Percentiles rank a stretch among this genome's conserved stretches.
Conservation (phyloP, 2,888 invertebrate genomes). For the Rhodophaea formosa region DNA sequence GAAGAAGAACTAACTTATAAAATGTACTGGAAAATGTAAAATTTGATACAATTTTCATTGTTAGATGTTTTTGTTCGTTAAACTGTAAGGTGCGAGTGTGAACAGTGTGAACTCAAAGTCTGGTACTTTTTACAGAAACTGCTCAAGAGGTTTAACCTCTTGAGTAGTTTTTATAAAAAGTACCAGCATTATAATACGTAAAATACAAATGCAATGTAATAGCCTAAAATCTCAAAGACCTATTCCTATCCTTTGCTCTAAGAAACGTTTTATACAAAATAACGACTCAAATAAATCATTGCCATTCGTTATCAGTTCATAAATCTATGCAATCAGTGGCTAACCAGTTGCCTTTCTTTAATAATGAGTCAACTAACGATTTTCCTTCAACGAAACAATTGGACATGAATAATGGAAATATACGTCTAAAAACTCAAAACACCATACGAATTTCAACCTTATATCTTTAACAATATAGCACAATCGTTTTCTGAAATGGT, state of each 20-base stretch:
- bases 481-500: slow-evolving; percentile 23
- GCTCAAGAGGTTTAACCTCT: no score
- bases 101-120: no score
- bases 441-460: not conserved
- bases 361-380: slow-evolving; percentile 77
- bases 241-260: not conserved
- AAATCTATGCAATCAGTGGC: slow-evolving; percentile 35
- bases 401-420: slow-evolving; percentile 71
- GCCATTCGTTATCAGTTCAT: slow-evolving; percentile 38
- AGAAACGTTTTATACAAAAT: slow-evolving; percentile 22
- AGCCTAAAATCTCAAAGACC: no score
- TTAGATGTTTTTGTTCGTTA: no score
- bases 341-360: slow-evolving; percentile 56
- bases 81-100: no score
- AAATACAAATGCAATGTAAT: no score
- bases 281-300: slow-evolving; percentile 34
- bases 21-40: no score
- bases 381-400: slow-evolving; percentile 68
- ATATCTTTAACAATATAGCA: not conserved
- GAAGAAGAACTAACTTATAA: no score
- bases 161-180: no score
- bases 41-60: no score
- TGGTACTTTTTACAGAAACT: no score
- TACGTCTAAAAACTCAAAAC: slow-evolving; percentile 27
- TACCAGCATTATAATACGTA: no score